Evolutionary conservation across 64 coral and sea anemone genomes (phyloP).

Genomic region (Porites australiensis): DNA sequence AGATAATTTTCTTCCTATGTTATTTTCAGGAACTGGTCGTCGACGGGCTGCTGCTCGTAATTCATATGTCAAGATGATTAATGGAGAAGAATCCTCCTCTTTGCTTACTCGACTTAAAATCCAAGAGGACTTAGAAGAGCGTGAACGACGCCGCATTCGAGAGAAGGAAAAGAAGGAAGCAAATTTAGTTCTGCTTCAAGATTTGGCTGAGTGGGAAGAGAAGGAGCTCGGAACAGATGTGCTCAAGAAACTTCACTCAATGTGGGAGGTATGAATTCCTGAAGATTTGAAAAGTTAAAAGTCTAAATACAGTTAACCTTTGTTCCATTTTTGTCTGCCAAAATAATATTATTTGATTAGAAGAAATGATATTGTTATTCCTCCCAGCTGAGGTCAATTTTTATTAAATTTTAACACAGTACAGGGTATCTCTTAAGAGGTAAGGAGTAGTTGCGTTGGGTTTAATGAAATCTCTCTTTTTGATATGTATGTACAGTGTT

Average conservation of each 20-base stretch:
- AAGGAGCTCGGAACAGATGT: constrained; percentile 58
- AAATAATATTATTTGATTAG: no score
- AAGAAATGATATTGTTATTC: no score
- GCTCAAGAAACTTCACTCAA: constrained; percentile 76
- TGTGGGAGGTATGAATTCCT: constrained; percentile 78
- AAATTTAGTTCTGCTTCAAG: constrained; percentile 89
- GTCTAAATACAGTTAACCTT: no score
- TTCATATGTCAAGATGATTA: constrained; percentile 77
- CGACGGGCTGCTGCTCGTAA: constrained; percentile 71
- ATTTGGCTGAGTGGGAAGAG: constrained; percentile 94
- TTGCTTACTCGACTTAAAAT: constrained; percentile 89
- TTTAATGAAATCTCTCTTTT: no score
- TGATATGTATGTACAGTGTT: no score
- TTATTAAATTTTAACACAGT: no score
- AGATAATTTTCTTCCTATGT: no score
- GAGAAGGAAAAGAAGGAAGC: constrained; percentile 98
- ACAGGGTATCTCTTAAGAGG: no score
- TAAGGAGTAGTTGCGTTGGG: no score
- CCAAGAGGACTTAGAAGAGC: constrained; percentile 82
- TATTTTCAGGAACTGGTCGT: background rate
- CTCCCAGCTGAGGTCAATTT: no score
- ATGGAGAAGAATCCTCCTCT: constrained; percentile 79
- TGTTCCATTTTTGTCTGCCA: no score
- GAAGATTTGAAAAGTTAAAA: no score
- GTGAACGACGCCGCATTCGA: constrained; percentile 75